phyloP scores from a whole-genome alignment of 2,888 invertebrate species.

The Caenorhabditis sp. region DNA sequence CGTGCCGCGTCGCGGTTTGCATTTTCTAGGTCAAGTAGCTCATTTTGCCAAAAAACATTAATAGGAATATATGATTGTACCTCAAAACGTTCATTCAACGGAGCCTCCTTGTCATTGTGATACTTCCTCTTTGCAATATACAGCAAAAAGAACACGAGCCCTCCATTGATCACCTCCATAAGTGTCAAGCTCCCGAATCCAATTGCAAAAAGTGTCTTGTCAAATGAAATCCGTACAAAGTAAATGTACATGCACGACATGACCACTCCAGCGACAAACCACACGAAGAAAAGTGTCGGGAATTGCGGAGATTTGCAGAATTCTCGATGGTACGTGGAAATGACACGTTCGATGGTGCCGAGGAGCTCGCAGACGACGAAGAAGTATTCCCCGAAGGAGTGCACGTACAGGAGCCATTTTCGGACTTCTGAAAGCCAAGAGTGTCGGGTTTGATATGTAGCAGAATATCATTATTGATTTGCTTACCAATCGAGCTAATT shows the following conservation, averaged over 20 bases:
- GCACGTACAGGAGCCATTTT: conserved; percentile 27
- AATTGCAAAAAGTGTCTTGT: conserved; percentile 21
- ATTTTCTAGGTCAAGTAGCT: too few species aligned
- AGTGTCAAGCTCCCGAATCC: conserved; percentile 44
- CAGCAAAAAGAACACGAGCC: conserved; percentile 1
- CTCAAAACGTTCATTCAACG: conserved; percentile 22
- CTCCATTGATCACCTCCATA: conserved; percentile 31
- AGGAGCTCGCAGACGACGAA: conserved; percentile 39
- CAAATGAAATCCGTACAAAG: conserved; percentile 23
- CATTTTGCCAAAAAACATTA: too few species aligned
- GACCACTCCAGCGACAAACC: neutral
- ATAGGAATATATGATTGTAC: too few species aligned
- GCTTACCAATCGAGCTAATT: conserved; percentile 28
- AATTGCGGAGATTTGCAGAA: conserved; percentile 17
- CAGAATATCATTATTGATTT: too few species aligned
- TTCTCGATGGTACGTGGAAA: neutral
- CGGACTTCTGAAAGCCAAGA: too few species aligned
- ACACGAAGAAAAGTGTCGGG: neutral
- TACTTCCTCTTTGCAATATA: conserved; percentile 25
- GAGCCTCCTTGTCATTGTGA: neutral
- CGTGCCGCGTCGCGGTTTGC: too few species aligned
- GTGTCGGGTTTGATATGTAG: too few species aligned
- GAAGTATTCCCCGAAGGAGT: conserved; percentile 50
- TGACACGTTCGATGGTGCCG: conserved; percentile 36
- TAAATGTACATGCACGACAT: conserved; percentile 19